A percentile compares a stretch with the other conserved stretches of the same genome.
phyloP scores from a whole-genome alignment of 2,888 invertebrate species.

The Ormyrus rosae region DNA sequence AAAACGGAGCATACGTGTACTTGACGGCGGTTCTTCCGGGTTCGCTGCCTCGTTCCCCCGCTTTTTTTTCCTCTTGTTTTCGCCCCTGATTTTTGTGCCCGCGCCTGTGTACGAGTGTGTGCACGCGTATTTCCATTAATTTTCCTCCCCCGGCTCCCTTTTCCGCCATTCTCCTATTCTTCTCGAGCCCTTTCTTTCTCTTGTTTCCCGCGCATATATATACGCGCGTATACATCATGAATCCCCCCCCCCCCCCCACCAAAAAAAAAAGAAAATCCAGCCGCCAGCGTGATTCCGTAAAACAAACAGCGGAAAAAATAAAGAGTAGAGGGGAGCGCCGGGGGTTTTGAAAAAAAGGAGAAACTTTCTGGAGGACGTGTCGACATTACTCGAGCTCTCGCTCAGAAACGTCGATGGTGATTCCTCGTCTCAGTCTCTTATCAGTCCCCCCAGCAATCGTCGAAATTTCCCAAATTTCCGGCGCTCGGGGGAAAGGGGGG shows the following conservation, averaged over 20 bases:
- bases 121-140: no score
- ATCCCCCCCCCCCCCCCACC: no score
- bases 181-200: no score
- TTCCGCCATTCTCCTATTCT: no score
- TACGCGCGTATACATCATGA: no score
- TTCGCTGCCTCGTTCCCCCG: not conserved
- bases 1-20: not conserved
- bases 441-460: not conserved
- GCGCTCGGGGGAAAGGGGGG: not conserved
- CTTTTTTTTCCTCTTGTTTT: no score
- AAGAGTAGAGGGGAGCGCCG: not conserved
- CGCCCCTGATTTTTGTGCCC: no score
- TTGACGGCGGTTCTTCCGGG: not conserved
- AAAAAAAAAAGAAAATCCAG: not conserved
- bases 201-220: no score
- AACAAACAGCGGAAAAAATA: conserved; percentile 13
- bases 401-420: not conserved
- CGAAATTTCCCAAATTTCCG: conserved; percentile 34
- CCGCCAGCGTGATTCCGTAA: conserved; percentile 3
- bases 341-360: no score
- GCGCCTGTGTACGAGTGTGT: no score
- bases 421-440: not conserved
- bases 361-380: not conserved
- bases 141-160: no score
- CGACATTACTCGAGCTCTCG: not conserved